Percentiles rank a stretch among this genome's conserved stretches.
Conservation (phyloP, 2,113 vertebrate species). For the Cnemophilus loriae region DNA sequence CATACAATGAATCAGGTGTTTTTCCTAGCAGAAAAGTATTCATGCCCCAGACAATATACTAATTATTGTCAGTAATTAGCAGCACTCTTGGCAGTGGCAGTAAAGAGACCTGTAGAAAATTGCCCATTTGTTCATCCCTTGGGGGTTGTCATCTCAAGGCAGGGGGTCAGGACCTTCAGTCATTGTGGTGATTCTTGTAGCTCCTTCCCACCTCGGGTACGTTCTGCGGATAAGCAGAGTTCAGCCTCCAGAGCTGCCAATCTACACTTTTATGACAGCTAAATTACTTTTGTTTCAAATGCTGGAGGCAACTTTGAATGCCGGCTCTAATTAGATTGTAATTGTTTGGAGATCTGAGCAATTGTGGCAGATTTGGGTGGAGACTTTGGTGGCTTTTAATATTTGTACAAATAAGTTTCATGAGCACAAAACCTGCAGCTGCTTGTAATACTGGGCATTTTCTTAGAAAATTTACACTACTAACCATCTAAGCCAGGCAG, state of each 20-base stretch:
- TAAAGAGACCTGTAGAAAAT: conserved; percentile 21
- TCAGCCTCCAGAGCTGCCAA: conserved; percentile 55
- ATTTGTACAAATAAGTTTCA: not conserved
- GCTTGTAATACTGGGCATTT: not conserved
- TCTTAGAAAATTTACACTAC: not conserved
- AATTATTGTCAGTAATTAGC: conserved; percentile 50
- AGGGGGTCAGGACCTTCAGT: conserved; percentile 27
- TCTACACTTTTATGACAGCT: conserved; percentile 54
- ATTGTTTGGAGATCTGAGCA: conserved; percentile 47
- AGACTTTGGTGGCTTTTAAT: not conserved
- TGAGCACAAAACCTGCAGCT: not conserved
- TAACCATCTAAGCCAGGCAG: not conserved
- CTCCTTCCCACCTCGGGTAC: not conserved
- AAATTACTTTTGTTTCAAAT: conserved; percentile 65
- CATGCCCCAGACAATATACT: conserved; percentile 13
- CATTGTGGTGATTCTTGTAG: not conserved
- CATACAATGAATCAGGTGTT: not conserved
- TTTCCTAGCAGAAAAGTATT: conserved; percentile 5
- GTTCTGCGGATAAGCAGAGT: not conserved
- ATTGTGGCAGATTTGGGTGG: conserved; percentile 36
- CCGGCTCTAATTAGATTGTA: conserved; percentile 55
- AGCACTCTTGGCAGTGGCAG: conserved; percentile 9
- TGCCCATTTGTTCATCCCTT: conserved; percentile 27
- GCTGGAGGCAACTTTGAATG: conserved; percentile 62
- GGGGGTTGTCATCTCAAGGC: conserved; percentile 35